Evolutionary conservation across 2,797 vertebrate species (phyloP), one percentile per base, ranked within the genome.

Genomic region (Takifugu rubripes): DNA sequence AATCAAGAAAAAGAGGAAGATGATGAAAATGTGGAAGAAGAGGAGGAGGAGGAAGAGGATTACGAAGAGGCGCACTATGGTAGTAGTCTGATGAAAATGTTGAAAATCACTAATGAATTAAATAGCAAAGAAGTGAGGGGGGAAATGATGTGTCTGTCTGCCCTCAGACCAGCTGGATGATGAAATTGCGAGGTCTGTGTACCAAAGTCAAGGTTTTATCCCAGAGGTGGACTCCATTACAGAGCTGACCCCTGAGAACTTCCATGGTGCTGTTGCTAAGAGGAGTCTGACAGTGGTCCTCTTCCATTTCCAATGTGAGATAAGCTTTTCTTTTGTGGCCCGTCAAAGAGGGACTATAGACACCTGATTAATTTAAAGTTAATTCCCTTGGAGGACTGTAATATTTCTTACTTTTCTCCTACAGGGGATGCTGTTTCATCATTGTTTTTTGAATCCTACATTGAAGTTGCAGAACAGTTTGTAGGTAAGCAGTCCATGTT

Each of bases 261-360:
- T 98, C 81, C 81, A 74, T 25, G 0, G 52, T 1, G 75, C 85
- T 62, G 75, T 95, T 16, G 49, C 57, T 0, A 66, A 81, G 54
- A 63, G 87, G 58, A 64, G 81, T 61, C 78, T 64, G 64, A 89
- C 82, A 0, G 89, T 93, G 77, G 93, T 91, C 70, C 91, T 99
- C 51, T 98, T 98, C 77, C 97, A 97, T 72, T 84, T 94, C 70
- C 92, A 88, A 79, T 97, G 96, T 99, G 78, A 94, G 94, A 89
- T 27, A 24, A 73, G 0, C 6, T 0, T 4, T 25, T 36, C 26
- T 7, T 2, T 2, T n/a, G 0, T 9, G 14, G 8, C 1, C 14
- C 5, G 5, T 25, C 5, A 12, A 1, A 5, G 10, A 44, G 2
- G 25, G 1, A 45, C 17, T 8, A 45, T 17, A 5, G 3, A 17